Evolutionary conservation across 1,140 invertebrate genomes (phyloP), one percentile per base, ranked within the genome.

Genomic region (Cotesia vestalis): DNA sequence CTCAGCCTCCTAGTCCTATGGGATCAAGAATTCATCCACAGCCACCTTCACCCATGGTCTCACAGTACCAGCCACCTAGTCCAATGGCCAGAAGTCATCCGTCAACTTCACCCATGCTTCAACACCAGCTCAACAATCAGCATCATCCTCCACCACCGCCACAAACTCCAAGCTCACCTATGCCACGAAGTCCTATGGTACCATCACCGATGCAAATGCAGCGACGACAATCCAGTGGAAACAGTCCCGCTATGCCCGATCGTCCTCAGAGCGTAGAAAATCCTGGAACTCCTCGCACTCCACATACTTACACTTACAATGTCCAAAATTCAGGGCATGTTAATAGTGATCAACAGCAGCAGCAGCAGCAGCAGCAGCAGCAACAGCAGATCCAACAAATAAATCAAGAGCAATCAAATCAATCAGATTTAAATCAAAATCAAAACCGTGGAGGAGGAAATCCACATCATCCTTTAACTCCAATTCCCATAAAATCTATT

Each of bases 191-290:
- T 81, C 88, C 88, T 0, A 88, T 89, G 85, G 78, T 85, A 4
- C 80, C 83, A 5, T 89, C 89, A 1, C 89, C 89, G 0, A 89
- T 90, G 85, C 85, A 88, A 14, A 88, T 90, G 75, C 86, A 87
- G 76, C 78, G 84, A 76, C 79, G 88, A 73, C 88, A 89, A 17
- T 89, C 89, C 3, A 90, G 86, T 59, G 88, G 85, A 6, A 89
- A 86, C 69, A 90, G 89, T 78, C 89, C 89, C 3, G 87, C 86
- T 1, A 88, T 88, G 81, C 87, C 89, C 0, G 89, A 90, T 69
- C 77, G 89, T 51, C 89, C 89, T 0, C 88, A 86, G 53, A 90
- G 89, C 75, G 88, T 89, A 2, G 90, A 91, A 73, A 90, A 90
- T 79, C 89, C 89, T 4, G 81, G 84, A n/a, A 89, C 89, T 3